These are phyloP conservation scores for Staurois parvus DNA, from an alignment of 2,797 vertebrate genomes.

Conservation along the genomic window DNA sequence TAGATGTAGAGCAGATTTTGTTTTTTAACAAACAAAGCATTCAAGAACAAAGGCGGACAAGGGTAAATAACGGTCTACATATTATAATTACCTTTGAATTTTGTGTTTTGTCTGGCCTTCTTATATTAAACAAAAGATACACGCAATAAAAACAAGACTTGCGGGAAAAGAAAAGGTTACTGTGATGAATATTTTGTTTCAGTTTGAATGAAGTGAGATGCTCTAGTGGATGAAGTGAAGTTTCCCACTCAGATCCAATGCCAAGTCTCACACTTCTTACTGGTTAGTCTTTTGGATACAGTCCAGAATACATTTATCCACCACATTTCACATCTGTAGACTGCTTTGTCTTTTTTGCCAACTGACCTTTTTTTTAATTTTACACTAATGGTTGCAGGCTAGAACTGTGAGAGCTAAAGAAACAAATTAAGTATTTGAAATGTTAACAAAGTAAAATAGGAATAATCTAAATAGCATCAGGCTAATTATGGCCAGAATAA, in stretches of 20 bases:
- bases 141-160: background rate
- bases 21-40: background rate
- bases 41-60: background rate
- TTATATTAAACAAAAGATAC: background rate
- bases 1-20: background rate
- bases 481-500: background rate
- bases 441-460: background rate
- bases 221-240: background rate
- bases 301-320: background rate
- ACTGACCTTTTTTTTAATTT: background rate
- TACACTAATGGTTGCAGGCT: background rate
- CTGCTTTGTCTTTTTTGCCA: background rate
- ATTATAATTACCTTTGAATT: background rate
- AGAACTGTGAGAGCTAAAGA: background rate
- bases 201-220: conserved; percentile 1
- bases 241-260: background rate
- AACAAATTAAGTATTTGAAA: background rate
- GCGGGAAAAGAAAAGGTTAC: conserved; percentile 1
- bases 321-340: background rate
- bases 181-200: conserved; percentile 4
- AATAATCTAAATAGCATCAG: background rate
- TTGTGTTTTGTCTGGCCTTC: background rate
- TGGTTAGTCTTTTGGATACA: conserved; percentile 2
- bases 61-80: background rate
- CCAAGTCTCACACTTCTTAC: background rate